phyloP scores from a whole-genome alignment of 2,113 vertebrate genomes.

The Chinchilla lanigera region DNA sequence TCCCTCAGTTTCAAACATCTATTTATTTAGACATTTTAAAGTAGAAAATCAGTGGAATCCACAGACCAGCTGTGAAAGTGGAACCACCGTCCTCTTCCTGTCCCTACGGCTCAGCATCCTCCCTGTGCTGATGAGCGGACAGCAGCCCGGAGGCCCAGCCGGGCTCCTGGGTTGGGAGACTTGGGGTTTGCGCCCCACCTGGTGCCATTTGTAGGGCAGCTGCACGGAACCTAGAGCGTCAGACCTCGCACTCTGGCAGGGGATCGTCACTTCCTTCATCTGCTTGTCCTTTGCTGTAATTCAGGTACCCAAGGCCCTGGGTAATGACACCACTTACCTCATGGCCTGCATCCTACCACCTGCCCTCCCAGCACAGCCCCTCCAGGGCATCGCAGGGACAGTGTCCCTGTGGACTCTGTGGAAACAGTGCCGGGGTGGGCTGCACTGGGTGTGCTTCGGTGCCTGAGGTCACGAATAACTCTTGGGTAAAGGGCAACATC shows the following conservation, averaged over 20 bases:
- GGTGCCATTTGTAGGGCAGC: neutral
- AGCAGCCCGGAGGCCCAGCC: neutral
- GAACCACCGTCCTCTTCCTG: neutral
- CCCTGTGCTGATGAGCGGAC: neutral
- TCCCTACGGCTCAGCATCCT: rapidly evolving
- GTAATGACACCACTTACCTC: neutral
- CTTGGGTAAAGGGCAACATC: too few species aligned
- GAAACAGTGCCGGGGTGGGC: neutral
- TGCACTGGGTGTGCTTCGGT: too few species aligned
- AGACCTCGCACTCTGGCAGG: rapidly evolving
- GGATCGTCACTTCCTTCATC: rapidly evolving
- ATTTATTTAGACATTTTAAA: too few species aligned
- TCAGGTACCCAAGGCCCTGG: neutral
- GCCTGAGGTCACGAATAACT: rapidly evolving
- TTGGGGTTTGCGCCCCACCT: neutral
- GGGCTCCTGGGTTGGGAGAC: neutral
- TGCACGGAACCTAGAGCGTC: rapidly evolving
- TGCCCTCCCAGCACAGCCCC: rapidly evolving
- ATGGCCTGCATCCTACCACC: rapidly evolving
- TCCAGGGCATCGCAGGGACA: rapidly evolving
- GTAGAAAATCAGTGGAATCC: neutral
- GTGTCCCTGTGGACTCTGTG: too few species aligned
- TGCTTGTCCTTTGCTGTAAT: too few species aligned
- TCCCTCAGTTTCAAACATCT: neutral
- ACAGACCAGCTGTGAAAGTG: neutral